Conservation (phyloP, 2,888 invertebrate genomes). For the Xanthia togata region DNA sequence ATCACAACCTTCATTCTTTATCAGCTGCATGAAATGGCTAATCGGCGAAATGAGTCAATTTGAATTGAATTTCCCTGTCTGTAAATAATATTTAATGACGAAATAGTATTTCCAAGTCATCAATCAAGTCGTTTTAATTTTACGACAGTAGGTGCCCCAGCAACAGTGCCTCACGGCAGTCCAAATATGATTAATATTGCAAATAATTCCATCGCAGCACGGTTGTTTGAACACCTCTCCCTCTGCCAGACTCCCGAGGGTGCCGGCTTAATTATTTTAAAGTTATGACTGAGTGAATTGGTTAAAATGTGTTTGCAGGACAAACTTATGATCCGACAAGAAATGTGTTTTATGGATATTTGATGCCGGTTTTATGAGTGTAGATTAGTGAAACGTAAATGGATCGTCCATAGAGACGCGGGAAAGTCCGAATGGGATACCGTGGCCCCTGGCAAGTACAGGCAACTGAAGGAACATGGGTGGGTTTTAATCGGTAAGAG, state of each 20-base stretch:
- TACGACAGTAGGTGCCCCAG: background rate
- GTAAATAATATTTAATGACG: background rate
- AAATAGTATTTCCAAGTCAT: no score
- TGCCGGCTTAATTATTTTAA: conserved; percentile 65
- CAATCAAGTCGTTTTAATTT: background rate
- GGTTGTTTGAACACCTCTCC: conserved; percentile 49
- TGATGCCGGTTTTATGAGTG: background rate
- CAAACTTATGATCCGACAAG: conserved; percentile 29
- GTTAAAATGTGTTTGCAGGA: conserved; percentile 43
- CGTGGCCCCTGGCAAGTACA: no score
- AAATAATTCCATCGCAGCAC: conserved; percentile 64
- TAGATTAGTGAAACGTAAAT: no score
- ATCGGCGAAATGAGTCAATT: background rate
- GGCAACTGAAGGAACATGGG: no score
- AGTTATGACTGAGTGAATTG: conserved; percentile 64
- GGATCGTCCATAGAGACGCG: no score
- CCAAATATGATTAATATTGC: conserved; percentile 72
- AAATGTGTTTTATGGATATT: background rate
- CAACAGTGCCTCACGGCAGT: conserved; percentile 38
- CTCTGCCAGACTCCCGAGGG: conserved; percentile 62
- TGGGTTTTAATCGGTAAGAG: no score
- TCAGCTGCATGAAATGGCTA: background rate
- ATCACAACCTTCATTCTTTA: background rate
- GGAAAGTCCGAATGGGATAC: no score
- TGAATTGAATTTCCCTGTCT: background rate